Evolutionary conservation across 1,140 invertebrate genomes (phyloP).

Genomic region (Portunus trituberculatus): DNA sequence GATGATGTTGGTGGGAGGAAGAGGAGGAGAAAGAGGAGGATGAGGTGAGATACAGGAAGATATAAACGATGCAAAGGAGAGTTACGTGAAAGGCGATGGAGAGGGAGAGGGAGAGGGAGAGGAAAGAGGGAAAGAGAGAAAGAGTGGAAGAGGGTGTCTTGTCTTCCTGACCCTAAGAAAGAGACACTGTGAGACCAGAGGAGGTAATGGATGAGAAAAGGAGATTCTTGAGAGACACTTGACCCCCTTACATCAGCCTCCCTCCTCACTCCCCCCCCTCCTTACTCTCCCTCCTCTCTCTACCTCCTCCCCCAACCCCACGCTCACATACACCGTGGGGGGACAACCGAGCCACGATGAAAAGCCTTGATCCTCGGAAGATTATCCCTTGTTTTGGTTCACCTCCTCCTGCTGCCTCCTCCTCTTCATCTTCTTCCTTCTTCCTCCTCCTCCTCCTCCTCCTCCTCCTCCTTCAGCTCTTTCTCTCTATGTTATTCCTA

Average conservation of each 20-base stretch:
- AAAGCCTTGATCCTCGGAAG: neutral
- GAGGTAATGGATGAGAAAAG: conserved; percentile 16
- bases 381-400: neutral
- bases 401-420: neutral
- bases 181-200: neutral
- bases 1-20: too few relatives aligned
- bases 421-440: neutral
- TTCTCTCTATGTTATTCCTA: too few relatives aligned
- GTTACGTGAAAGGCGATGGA: neutral
- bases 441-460: neutral
- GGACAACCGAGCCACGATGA: neutral
- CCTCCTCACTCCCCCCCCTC: neutral
- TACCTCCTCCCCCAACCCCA: neutral
- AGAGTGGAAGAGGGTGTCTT: neutral
- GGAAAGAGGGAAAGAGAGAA: neutral
- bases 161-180: neutral
- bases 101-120: conserved; percentile 27
- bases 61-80: too few relatives aligned
- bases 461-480: neutral
- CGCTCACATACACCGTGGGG: neutral
- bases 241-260: neutral
- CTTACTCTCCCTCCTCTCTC: neutral
- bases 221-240: neutral
- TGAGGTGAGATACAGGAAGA: too few relatives aligned
- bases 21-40: too few relatives aligned